phyloP scores from a whole-genome alignment of 2,888 invertebrate species.

The Anthophora plumipes region DNA sequence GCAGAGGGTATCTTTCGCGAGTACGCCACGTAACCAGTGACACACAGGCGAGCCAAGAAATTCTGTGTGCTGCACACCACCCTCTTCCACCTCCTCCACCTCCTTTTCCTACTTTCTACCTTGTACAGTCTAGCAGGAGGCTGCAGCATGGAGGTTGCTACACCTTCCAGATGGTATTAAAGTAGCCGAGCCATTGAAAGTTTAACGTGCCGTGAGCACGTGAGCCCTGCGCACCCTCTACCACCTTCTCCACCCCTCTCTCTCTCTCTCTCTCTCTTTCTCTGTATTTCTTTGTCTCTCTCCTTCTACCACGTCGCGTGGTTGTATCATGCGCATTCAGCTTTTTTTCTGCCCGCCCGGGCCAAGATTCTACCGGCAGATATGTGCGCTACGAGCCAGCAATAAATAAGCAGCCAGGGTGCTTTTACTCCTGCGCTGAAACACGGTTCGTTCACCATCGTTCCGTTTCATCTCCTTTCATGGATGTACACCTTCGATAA shows the following conservation, averaged over 20 bases:
- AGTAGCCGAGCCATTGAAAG: conserved; percentile 77
- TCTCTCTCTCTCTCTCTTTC: too few relatives aligned
- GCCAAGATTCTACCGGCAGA: conserved; percentile 72
- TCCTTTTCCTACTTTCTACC: not conserved
- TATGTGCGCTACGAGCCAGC: conserved; percentile 67
- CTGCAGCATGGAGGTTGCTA: conserved; percentile 28
- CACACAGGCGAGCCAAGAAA: conserved; percentile 51
- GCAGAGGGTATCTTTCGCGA: conserved; percentile 36
- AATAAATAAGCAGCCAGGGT: conserved; percentile 72
- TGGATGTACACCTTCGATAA: not conserved
- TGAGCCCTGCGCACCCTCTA: conserved; percentile 52
- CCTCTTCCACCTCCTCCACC: not conserved
- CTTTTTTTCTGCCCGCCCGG: conserved; percentile 67
- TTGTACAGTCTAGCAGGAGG: conserved; percentile 2
- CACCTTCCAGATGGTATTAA: conserved; percentile 70
- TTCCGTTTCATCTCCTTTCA: conserved; percentile 15
- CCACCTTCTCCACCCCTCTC: too few relatives aligned
- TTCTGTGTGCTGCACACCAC: conserved; percentile 24
- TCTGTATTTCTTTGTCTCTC: too few relatives aligned
- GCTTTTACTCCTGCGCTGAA: conserved; percentile 39
- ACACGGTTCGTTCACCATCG: not conserved
- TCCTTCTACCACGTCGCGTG: conserved; percentile 37
- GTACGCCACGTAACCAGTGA: conserved; percentile 38
- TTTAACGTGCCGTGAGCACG: conserved; percentile 78
- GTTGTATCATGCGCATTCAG: conserved; percentile 73